Conservation (phyloP, 2,797 vertebrate genomes). For the Calcarius lapponicus region DNA sequence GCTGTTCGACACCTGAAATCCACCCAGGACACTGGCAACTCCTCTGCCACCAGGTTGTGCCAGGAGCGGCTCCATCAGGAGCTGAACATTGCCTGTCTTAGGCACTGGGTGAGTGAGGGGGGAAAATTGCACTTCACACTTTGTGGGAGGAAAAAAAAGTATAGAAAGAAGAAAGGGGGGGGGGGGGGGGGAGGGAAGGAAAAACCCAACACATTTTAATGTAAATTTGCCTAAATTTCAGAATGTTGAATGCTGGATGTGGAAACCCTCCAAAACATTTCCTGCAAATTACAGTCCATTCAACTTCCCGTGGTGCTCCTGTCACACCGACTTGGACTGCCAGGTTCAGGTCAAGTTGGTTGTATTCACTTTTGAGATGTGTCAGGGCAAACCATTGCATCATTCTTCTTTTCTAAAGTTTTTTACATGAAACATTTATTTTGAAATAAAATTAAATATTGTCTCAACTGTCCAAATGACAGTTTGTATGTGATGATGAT, state of each 20-base stretch:
- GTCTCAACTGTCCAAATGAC: background rate
- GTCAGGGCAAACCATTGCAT: accelerated
- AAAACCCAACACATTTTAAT: background rate
- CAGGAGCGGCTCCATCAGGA: background rate
- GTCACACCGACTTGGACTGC: background rate
- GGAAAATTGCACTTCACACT: accelerated
- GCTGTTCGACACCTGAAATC: background rate
- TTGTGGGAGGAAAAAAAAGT: background rate
- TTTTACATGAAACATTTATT: background rate
- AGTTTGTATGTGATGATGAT: background rate
- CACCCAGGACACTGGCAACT: background rate
- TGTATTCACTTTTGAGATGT: background rate
- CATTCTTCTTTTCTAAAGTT: background rate
- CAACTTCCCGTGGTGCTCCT: background rate
- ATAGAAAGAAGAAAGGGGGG: accelerated
- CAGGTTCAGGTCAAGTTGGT: background rate
- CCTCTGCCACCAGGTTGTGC: background rate
- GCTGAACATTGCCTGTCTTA: background rate
- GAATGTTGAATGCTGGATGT: background rate
- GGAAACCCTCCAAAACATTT: background rate
- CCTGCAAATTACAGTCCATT: background rate
- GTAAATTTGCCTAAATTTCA: background rate
- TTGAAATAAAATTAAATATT: background rate
- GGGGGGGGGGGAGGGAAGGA: accelerated
- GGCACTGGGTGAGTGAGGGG: accelerated